Percentiles rank a stretch among this genome's conserved stretches.
These are phyloP conservation scores for Nymphalis urticae DNA, from an alignment of 2,888 invertebrate species.

Conservation along the genomic window DNA sequence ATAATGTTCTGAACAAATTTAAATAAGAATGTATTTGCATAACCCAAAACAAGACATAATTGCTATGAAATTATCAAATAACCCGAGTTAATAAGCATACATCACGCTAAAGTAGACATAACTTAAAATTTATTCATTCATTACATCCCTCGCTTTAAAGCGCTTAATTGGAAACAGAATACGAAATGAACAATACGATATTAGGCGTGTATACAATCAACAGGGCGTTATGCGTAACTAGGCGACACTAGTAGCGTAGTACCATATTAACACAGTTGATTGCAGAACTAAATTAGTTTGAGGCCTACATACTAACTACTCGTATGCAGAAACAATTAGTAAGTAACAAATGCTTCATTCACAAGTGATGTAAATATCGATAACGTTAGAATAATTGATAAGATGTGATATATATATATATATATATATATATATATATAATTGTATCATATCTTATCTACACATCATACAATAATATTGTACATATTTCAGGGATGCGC, in stretches of 20 bases:
- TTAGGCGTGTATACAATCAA: constrained; percentile 41
- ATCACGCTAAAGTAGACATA: constrained; percentile 27
- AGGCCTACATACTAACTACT: constrained; percentile 52
- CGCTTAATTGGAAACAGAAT: constrained; percentile 39
- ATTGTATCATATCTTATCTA: too few species aligned
- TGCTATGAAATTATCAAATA: constrained; percentile 3
- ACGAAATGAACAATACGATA: constrained; percentile 41
- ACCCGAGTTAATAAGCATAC: constrained; percentile 15
- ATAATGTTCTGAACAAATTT: too few species aligned
- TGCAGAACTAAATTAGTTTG: constrained; percentile 65
- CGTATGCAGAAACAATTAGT: constrained; percentile 24
- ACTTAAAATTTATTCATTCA: constrained; percentile 35
- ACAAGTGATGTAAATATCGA: neutral
- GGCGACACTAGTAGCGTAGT: constrained; percentile 52
- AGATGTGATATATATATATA: too few species aligned
- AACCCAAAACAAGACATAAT: constrained; percentile 12
- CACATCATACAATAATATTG: too few species aligned
- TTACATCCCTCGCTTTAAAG: constrained; percentile 32
- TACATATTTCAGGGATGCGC: too few species aligned
- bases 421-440: too few species aligned
- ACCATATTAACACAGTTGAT: constrained; percentile 67
- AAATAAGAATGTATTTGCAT: neutral
- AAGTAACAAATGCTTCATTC: constrained; percentile 8
- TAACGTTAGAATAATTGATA: too few species aligned
- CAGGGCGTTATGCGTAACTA: constrained; percentile 46